Evolutionary conservation across 2,113 vertebrate species (phyloP), one percentile per base, ranked within the genome.

Genomic region (Candoia aspera): DNA sequence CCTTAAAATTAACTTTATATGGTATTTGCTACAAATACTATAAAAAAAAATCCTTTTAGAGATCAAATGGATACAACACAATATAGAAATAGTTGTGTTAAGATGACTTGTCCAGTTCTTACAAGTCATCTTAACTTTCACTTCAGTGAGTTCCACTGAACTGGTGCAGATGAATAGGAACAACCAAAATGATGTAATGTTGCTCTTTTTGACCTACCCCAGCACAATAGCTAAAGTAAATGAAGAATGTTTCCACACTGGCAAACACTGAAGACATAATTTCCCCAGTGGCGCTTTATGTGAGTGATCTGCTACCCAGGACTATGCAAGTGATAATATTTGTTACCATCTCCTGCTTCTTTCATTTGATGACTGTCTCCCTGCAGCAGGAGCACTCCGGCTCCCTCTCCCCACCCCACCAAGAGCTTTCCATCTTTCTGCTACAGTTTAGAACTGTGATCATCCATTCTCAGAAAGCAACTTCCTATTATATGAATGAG

Each of bases 341-440:
- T 0, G 0, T 29, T 37, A 49, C 17, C 55, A 86, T 29, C n/a
- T 92, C 11, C 15, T 88, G 29, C 59, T 26, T 0, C 64, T 90
- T 90, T 79, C 9, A 8, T 88, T 57, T 49, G 0, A 3, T 42
- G 91, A 88, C 85, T 6, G 0, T 60, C 4, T 90, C 29, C 79
- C 54, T 33, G 9, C 68, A 49, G 6, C 49, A 49, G 49, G 2
- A 49, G 49, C 46, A 42, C 33, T 60, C 2, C 24, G 17, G 17
- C 24, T 33, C 92, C 83, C 46, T 57, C 29, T 37, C 89, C 54
- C 21, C 49, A 46, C 53, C 42, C 13, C 19, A 33, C 2, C 23
- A 2, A 8, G 13, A 1, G 26, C 10, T 26, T 90, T 8, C 6
- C 9, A 0, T 64, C 94, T 83, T 17, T 90, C 0, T 23, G n/a